phyloP scores from a whole-genome alignment of 2,888 invertebrate species.

The Chymomyza caudatula region DNA sequence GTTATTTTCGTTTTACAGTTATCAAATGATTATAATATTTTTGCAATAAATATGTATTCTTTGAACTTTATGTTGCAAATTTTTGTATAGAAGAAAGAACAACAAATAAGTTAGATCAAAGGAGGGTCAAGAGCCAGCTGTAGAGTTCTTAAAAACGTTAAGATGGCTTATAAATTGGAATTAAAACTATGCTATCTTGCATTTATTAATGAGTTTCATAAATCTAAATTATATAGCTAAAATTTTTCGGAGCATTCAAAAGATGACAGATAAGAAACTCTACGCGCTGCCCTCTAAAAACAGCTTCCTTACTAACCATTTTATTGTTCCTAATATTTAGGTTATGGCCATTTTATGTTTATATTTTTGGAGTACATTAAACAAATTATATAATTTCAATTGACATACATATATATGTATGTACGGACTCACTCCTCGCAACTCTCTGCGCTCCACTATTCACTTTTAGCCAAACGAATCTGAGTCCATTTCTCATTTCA shows the following conservation, averaged over 20 bases:
- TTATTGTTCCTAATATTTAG: neutral
- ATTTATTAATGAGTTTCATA: neutral
- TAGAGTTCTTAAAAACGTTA: slow-evolving; percentile 6
- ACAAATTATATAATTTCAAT: too few species aligned
- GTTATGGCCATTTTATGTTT: neutral
- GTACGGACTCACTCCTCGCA: too few species aligned
- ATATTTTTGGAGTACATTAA: neutral
- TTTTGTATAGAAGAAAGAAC: too few species aligned
- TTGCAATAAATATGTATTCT: too few species aligned
- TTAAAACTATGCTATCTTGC: neutral
- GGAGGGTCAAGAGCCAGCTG: neutral
- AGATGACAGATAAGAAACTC: neutral
- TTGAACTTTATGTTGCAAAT: too few species aligned
- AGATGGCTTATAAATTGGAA: neutral
- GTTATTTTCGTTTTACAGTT: too few species aligned
- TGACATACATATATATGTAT: too few species aligned
- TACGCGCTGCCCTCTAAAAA: neutral
- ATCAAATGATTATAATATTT: too few species aligned
- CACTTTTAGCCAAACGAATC: neutral
- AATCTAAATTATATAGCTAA: neutral
- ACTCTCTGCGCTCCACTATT: neutral
- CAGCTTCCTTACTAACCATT: neutral
- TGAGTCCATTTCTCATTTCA: slow-evolving; percentile 74
- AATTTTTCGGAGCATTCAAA: neutral
- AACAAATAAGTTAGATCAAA: too few species aligned